These are phyloP conservation scores for Phenacoccus solenopsis DNA, from an alignment of 1,140 invertebrate species.

Conservation along the genomic window DNA sequence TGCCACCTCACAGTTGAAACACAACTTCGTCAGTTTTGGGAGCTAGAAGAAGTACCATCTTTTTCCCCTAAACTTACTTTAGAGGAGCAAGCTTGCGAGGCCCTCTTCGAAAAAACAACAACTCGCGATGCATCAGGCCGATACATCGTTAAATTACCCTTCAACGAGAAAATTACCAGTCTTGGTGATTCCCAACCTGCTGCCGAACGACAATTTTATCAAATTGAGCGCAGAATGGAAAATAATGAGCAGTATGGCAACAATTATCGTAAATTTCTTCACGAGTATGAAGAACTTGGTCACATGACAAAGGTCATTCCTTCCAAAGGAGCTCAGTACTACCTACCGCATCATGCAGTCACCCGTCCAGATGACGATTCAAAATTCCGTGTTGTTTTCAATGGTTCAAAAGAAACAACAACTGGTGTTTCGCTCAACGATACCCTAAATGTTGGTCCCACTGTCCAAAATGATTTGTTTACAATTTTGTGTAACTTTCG, in stretches of 20 bases:
- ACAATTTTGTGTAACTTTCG: conserved; percentile 25
- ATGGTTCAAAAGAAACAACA: conserved; percentile 23
- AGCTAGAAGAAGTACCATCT: not conserved
- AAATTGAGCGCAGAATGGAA: not conserved
- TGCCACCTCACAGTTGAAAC: not conserved
- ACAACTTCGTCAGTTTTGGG: not conserved
- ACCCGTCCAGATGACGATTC: conserved; percentile 25
- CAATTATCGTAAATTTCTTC: not conserved
- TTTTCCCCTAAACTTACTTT: not conserved
- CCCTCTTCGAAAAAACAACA: not conserved
- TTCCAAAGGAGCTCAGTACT: conserved; percentile 21
- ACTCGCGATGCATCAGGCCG: not conserved
- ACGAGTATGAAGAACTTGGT: not conserved
- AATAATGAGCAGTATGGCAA: not conserved
- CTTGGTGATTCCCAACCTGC: not conserved
- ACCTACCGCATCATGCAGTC: conserved; percentile 28
- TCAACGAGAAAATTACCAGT: not conserved
- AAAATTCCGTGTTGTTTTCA: conserved; percentile 28
- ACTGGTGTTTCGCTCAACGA: conserved; percentile 20
- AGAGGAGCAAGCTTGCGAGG: not conserved
- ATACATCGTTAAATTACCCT: not conserved
- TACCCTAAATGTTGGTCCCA: conserved; percentile 1
- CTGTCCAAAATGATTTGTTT: conserved; percentile 26
- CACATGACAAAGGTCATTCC: not conserved
- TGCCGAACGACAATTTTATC: not conserved